Base-by-base conservation (phyloP, 2,113 vertebrate genomes). In the Fulica atra region DNA sequence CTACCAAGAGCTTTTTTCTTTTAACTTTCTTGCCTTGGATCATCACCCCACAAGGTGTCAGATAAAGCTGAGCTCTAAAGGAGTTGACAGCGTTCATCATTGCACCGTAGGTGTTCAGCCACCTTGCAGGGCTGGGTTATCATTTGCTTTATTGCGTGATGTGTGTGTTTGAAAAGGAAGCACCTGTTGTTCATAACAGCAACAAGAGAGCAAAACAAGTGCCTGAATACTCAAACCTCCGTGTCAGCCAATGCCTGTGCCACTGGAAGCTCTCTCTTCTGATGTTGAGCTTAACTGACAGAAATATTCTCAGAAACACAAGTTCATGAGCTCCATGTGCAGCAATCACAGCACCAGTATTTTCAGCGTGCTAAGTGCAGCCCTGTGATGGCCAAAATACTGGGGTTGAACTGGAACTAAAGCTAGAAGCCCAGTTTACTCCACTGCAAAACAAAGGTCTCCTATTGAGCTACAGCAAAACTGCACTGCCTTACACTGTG, bases 21-120 rank as follows among this genome's bases (percentile, higher is more conserved):
- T 94, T 84, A 66, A 88, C 51, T 81, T 95, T 25, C 76, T 28
- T 94, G 93, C 88, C 74, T 81, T 29, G 96, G 44, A 44, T 81
- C 10, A 0, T 64, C 72, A 44, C 53, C 72, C 38, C 5, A 0
- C 33, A 16, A 83, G 85, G 88, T 48, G 89, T 35, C 71, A 95
- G 88, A 60, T 24, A 87, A 81, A 69, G 82, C 82, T 90, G 89
- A 94, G 56, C 60, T 88, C 51, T 64, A 23, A 76, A 69, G 85
- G 68, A 90, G 51, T 24, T 90, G 81, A 64, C 82, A 66, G 85
- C 0, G 3, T 72, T 76, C 14, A n/a, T n/a, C 1, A 2, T 57
- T 6, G 76, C 16, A 5, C 79, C 3, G 25, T 24, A 50, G 89
- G 56, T 53, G 82, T 51, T 42, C 16, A 16, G 65, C 54, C 13